Conservation (phyloP, 1,140 invertebrate species). For the Cryptotermes secundus region DNA sequence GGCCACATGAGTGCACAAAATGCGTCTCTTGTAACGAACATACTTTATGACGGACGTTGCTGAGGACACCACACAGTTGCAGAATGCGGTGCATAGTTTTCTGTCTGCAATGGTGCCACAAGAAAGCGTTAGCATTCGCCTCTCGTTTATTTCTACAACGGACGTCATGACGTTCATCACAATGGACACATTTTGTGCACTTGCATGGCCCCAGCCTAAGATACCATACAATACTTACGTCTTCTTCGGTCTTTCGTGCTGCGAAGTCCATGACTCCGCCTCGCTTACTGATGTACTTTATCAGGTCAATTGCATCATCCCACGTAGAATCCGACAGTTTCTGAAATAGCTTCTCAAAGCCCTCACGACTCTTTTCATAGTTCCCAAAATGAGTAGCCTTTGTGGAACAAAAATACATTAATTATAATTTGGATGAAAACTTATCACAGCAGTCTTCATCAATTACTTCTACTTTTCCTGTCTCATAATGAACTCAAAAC, state of each 20-base stretch:
- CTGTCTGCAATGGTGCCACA: too few species aligned
- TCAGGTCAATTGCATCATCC: conserved; percentile 69
- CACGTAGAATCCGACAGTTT: conserved; percentile 72
- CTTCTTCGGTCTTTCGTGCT: conserved; percentile 38
- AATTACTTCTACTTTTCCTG: background rate
- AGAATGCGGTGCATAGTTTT: too few species aligned
- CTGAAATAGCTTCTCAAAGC: conserved; percentile 73
- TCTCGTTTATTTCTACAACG: too few species aligned
- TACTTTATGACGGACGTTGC: too few species aligned
- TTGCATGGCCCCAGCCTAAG: too few species aligned
- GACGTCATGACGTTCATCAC: too few species aligned
- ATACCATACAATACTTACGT: background rate
- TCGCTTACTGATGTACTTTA: conserved; percentile 73
- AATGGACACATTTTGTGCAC: too few species aligned
- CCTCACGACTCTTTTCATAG: conserved; percentile 70
- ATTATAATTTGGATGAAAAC: background rate
- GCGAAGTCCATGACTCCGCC: conserved; percentile 58
- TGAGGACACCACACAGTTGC: too few species aligned
- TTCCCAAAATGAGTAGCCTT: conserved; percentile 72
- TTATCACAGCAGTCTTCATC: background rate
- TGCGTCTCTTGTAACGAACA: too few species aligned
- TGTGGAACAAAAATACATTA: background rate
- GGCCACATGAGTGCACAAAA: too few species aligned
- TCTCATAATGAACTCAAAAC: background rate
- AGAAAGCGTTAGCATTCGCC: too few species aligned